phyloP scores from a whole-genome alignment of 2,797 vertebrate genomes.

The Ctenopoma kingsleyae region DNA sequence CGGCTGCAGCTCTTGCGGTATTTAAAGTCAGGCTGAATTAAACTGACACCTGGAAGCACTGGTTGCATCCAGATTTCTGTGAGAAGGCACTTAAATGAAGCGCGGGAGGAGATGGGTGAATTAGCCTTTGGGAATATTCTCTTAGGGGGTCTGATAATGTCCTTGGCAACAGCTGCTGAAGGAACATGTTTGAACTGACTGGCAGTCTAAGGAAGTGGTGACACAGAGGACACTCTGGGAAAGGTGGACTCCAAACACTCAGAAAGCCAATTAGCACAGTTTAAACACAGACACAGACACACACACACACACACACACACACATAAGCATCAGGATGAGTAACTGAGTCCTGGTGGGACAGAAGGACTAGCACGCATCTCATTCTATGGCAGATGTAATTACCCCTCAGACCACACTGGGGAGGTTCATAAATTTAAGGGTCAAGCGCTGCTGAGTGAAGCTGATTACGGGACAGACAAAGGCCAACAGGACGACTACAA shows the following conservation, averaged over 20 bases:
- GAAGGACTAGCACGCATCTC: constrained; percentile 48
- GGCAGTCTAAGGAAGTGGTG: constrained; percentile 44
- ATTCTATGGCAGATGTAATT: constrained; percentile 70
- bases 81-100: constrained; percentile 51
- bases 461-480: constrained; percentile 55
- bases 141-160: constrained; percentile 58
- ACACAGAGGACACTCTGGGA: constrained; percentile 44
- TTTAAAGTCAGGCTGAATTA: constrained; percentile 48
- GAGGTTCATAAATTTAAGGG: constrained; percentile 62
- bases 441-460: constrained; percentile 51
- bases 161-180: constrained; percentile 53
- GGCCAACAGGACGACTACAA: constrained; percentile 25
- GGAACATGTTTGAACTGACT: constrained; percentile 45
- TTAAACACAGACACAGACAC: constrained; percentile 52
- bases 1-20: constrained; percentile 14
- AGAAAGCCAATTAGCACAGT: constrained; percentile 69
- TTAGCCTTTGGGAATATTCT: constrained; percentile 61
- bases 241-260: constrained; percentile 60
- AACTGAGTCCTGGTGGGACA: constrained; percentile 51
- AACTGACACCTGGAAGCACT: constrained; percentile 43
- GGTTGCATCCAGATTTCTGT: constrained; percentile 26
- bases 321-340: constrained; percentile 43
- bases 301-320: constrained; percentile 12
- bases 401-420: constrained; percentile 50
- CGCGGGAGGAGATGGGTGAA: constrained; percentile 38